Base-by-base conservation (phyloP, 2,888 invertebrate species). In the Hanleya hanleyi region DNA sequence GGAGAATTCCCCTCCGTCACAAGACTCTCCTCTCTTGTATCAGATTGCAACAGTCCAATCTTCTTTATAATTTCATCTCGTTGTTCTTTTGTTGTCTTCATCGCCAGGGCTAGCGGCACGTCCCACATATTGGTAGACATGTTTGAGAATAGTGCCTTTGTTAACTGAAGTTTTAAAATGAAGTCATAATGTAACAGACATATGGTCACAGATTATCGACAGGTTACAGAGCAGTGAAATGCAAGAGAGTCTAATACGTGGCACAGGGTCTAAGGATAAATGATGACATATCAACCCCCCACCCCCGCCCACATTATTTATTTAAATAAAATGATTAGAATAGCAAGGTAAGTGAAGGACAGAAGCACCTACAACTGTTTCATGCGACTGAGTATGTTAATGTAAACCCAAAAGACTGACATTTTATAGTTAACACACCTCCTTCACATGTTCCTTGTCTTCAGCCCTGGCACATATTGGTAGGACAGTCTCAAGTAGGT, bases 41-140 rank as follows among this genome's bases (percentile, higher is more conserved):
- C 41, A n/a, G 62, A 62, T 6, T 36, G 26, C 47, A 73, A 36
- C 47, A 50, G 69, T 49, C 79, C 76, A 0, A 87, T 75, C 64
- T 86, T 85, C 61, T 80, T 76, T 51, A 81, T 71, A 6, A 88
- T 76, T 5, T 83, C 80, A 5, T 75, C 66, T 67, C 87, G 84
- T 72, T 85, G 83, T 12, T 77, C 71, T 22, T 78, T 75, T 15
- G 86, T 86, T 5, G 83, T 75, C 29, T 81, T 77, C 33, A 81
- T 69, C 12, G 88, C 87, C 71, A 80, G 84, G 62, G 86, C 86
- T 38, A 80, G 82, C 1, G 92, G 92, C 32, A 91, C 88, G 12
- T 85, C 87, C 93, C 93, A 93, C 91, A 93, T 92, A 77, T 92
- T 92, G 65, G 91, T 89, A 2, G 92, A 91, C 41, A 93, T 84